Percentiles rank a stretch among this genome's conserved stretches.
phyloP scores from a whole-genome alignment of 2,797 vertebrate genomes.

The Luscinia megarhynchos region DNA sequence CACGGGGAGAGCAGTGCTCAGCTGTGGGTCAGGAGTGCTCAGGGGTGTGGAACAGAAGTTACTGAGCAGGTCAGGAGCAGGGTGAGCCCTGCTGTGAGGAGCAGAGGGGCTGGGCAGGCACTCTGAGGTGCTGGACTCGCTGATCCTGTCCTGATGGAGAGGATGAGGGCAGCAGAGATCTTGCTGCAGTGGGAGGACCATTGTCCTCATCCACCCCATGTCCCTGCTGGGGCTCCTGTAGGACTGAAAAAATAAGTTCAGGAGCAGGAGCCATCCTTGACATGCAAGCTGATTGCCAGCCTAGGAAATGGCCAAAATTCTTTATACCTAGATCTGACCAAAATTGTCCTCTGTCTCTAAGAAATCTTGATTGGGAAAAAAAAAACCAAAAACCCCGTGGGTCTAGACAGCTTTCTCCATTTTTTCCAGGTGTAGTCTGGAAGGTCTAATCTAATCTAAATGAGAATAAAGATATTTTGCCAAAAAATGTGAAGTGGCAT shows the following conservation, averaged over 20 bases:
- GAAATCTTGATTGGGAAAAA: neutral
- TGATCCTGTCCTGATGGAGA: neutral
- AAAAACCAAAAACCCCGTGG: fast-evolving
- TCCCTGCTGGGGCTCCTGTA: neutral
- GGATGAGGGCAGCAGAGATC: neutral
- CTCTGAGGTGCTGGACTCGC: fast-evolving
- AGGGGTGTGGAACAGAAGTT: neutral
- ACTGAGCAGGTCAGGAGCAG: neutral
- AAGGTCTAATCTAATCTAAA: neutral
- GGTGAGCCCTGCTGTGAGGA: neutral
- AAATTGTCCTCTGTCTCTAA: neutral
- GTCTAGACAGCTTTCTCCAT: neutral
- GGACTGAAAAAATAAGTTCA: neutral
- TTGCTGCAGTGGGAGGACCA: neutral
- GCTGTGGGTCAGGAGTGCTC: neutral
- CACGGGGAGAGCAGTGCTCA: neutral
- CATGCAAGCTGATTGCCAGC: neutral
- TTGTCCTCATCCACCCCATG: neutral
- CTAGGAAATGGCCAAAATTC: neutral
- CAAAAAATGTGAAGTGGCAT: neutral
- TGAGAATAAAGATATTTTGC: neutral
- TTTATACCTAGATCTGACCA: neutral
- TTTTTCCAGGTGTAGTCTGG: neutral
- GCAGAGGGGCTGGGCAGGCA: neutral
- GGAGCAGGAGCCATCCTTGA: neutral